Base-by-base conservation (phyloP, 2,113 vertebrate species). In the Pangasianodon hypophthalmus region DNA sequence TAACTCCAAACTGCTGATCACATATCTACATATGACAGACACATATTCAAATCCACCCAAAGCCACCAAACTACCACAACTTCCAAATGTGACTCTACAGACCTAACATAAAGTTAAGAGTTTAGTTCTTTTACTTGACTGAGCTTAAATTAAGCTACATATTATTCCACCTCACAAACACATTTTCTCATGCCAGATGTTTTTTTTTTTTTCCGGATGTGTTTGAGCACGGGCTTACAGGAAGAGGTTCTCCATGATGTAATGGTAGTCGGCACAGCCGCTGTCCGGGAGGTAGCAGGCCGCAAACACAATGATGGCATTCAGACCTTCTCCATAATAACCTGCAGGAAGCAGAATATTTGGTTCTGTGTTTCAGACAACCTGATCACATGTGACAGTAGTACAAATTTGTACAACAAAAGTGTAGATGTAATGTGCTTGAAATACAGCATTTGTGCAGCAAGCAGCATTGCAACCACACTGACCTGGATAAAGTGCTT, bases 221-320 rank as follows among this genome's bases (percentile, higher is more conserved):
- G 58, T 88, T 41, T 90, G 58, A 75, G 67, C 10, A n/a, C 6
- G n/a, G n/a, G 29, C 98, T 98, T 94, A 99, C 98, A 99, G 95
- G 92, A 99, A 99, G 95, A 99, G 97, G 92, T 99, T 98, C 96
- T 99, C 98, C 98, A 99, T 99, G 89, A 99, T 97, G 95, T 98
- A 98, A 91, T 96, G 97, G 96, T 99, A 99, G 94, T 98, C 97
- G 29, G 96, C 94, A 92, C 96, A 97, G 96, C 96, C 96, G 93
- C 98, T 99, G 94, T 99, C 98, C 37, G 98, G 98, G 92, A 99
- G 96, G 94, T 98, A 98, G 93, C 98, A 99, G 18, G 98, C 98
- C 0, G 98, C 97, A 94, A 99, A 99, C 90, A 99, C 98, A 93
- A 99, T 98, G 95, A 99, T 99, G 91, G 98, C 98, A 94, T 99